Conservation (phyloP, 2,797 vertebrate species). For the Myotis planiceps region DNA sequence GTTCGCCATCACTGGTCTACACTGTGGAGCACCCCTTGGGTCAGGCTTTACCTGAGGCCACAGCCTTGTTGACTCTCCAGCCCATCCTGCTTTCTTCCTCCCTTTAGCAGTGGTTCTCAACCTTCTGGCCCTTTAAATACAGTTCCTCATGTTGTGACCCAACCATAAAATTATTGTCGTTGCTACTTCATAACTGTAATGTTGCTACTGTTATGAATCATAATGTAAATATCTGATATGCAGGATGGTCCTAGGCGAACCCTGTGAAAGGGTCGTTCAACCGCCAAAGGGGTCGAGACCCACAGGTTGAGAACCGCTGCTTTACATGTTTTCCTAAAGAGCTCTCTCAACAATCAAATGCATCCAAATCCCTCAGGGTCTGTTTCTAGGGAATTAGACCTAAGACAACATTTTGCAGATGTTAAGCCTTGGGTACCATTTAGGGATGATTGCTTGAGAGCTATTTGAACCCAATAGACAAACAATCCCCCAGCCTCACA, state of each 20-base stretch:
- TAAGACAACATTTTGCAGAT: background rate
- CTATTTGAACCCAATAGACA: background rate
- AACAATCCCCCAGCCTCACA: background rate
- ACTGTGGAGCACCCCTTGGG: background rate
- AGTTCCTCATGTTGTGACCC: no score
- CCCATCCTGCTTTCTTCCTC: background rate
- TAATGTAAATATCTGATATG: no score
- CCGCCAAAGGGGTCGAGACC: no score
- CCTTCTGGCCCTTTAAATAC: no score
- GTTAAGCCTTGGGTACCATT: background rate
- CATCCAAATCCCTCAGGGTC: background rate
- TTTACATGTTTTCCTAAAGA: background rate
- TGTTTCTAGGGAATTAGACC: background rate
- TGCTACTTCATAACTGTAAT: no score
- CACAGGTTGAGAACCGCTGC: no score
- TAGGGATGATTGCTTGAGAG: background rate
- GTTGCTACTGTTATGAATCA: no score
- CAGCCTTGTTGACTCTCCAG: background rate
- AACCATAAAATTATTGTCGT: no score
- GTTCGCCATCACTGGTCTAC: background rate
- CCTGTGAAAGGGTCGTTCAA: no score
- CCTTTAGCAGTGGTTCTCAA: background rate
- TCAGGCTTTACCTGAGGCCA: background rate
- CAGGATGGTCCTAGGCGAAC: no score
- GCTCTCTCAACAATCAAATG: background rate